Evolutionary conservation across 92 coral and sea anemone genomes (phyloP), one percentile per base, ranked within the genome.

Genomic region (Palythoa grandiflora): DNA sequence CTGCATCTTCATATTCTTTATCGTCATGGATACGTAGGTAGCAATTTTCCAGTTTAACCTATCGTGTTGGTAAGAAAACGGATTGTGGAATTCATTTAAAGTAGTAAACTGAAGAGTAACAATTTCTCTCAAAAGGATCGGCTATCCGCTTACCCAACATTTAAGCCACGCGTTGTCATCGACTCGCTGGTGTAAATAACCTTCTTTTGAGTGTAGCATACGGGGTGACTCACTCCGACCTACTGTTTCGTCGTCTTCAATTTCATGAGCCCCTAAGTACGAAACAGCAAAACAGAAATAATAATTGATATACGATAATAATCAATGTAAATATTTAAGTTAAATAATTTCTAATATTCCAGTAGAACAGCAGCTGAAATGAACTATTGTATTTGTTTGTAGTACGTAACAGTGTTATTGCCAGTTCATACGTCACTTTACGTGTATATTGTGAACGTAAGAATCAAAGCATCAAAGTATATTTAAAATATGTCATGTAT

Each of bases 131-230:
- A 17, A 63, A 63, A 17, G 6, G 21, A 21, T 70, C 2, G 75
- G 2, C 39, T 6, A 50, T 51, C 96, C 28, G 28, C 28, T 52
- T 89, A 96, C 99, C 99, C 96, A 93, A 80, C 98, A 93, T 83
- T 89, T 91, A n/a, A 93, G 88, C 96, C 98, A 96, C 65, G 79
- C 89, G 70, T 91, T 91, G 72, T 86, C 89, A n/a, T 89, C 94
- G 15, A 92, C 90, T 51, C 91, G 97, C 77, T 91, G 94, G 87
- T 90, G 88, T 40, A 96, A 87, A 50, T 88, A 90, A 48, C 99
- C 99, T 57, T 92, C 93, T 88, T 87, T 87, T 60, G 61, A 38
- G 47, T 12, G 9, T 6, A 35, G 17, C 5, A 35, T 21, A 5
- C 38, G 9, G 11, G 47, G 38, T 14, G 84, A 39, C 38, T 79